phyloP scores from a whole-genome alignment of 1,140 invertebrate species.

The Arion vulgaris region DNA sequence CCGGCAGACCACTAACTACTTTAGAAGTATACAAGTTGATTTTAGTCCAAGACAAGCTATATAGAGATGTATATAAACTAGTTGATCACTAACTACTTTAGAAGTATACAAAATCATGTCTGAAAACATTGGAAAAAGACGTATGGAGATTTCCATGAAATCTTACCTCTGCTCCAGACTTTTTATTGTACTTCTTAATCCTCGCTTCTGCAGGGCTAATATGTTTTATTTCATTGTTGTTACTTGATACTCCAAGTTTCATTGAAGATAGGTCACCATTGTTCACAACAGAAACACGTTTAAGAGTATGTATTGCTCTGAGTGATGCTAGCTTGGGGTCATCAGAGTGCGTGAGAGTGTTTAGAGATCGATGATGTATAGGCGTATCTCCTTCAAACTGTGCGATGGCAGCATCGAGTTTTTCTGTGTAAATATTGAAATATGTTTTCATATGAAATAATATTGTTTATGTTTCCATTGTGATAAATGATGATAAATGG shows the following conservation, averaged over 20 bases:
- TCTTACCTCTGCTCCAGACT: constrained; percentile 27
- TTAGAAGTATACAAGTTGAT: too few relatives aligned
- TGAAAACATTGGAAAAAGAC: too few relatives aligned
- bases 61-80: too few relatives aligned
- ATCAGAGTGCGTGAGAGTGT: constrained; percentile 13
- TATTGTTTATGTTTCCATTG: too few relatives aligned
- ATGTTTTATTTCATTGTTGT: constrained; percentile 33
- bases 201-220: constrained; percentile 59
- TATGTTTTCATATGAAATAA: too few relatives aligned
- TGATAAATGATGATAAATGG: too few relatives aligned
- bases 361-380: constrained; percentile 31
- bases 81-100: too few relatives aligned
- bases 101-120: too few relatives aligned
- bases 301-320: constrained; percentile 60
- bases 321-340: constrained; percentile 68
- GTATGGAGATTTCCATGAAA: too few relatives aligned
- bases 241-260: constrained; percentile 7
- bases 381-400: constrained; percentile 52
- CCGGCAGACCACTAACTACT: too few relatives aligned
- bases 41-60: too few relatives aligned
- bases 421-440: constrained; percentile 48
- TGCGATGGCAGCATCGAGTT: constrained; percentile 63
- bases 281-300: constrained; percentile 63
- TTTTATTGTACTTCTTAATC: constrained; percentile 60
- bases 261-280: constrained; percentile 47